Conservation (phyloP, 2,113 vertebrate species). For the Neotoma lepida region DNA sequence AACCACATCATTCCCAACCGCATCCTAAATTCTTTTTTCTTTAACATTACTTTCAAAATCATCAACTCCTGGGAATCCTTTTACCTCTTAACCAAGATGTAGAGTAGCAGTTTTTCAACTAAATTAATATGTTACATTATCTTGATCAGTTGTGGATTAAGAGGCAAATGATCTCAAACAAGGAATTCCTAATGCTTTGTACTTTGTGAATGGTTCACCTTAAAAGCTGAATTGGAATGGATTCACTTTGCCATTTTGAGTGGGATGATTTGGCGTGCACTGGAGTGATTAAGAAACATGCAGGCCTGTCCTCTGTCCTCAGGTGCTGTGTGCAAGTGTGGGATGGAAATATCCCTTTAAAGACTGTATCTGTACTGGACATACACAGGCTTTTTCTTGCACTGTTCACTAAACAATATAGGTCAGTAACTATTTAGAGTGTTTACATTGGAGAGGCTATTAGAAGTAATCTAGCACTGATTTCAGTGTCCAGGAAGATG, state of each 20-base stretch:
- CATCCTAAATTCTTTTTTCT: neutral
- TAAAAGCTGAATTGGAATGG: neutral
- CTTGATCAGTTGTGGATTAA: neutral
- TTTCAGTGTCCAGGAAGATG: neutral
- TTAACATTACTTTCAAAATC: neutral
- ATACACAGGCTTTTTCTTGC: neutral
- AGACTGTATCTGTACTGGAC: neutral
- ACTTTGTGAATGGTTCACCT: neutral
- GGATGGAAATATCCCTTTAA: neutral
- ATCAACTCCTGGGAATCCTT: constrained; percentile 17
- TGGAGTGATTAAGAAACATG: neutral
- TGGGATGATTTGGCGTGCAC: neutral
- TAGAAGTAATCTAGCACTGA: neutral
- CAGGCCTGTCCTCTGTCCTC: neutral
- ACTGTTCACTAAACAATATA: neutral
- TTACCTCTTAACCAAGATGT: constrained; percentile 2
- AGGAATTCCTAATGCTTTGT: neutral
- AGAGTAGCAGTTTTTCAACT: neutral
- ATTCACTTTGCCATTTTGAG: neutral
- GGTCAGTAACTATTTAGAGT: neutral
- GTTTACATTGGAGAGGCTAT: neutral
- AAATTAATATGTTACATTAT: neutral
- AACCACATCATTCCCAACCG: neutral
- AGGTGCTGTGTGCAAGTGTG: neutral
- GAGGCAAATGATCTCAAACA: constrained; percentile 3